These are phyloP conservation scores for Enteromius afrohamiltoni DNA, from an alignment of 2,797 vertebrate species.

Conservation along the genomic window DNA sequence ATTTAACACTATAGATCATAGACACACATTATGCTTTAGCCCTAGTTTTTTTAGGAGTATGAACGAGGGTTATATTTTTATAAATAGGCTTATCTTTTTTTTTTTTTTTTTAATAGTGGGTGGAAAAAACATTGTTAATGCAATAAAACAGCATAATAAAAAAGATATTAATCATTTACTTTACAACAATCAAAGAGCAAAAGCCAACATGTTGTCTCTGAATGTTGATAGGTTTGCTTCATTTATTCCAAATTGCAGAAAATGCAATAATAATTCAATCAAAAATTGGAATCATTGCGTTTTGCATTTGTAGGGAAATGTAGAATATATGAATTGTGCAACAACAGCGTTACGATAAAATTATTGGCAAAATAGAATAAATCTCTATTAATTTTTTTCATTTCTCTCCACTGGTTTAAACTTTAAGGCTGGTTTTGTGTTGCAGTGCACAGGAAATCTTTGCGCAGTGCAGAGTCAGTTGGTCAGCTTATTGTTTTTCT, in stretches of 20 bases:
- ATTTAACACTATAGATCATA: background rate
- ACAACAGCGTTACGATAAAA: background rate
- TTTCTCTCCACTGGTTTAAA: conserved; percentile 8
- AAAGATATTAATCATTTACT: background rate
- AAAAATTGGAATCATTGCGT: background rate
- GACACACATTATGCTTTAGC: background rate
- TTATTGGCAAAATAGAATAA: background rate
- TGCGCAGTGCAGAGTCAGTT: conserved; percentile 34
- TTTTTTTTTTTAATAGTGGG: too few species aligned
- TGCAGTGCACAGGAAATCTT: background rate
- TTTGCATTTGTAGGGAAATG: background rate
- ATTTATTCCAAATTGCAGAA: background rate
- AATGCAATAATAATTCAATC: background rate
- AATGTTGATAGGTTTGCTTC: background rate
- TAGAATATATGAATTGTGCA: background rate
- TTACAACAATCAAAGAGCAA: background rate
- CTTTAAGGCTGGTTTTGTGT: background rate
- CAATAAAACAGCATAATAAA: background rate
- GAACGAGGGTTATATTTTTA: background rate
- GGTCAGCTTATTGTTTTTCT: conserved; percentile 32
- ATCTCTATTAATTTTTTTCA: background rate
- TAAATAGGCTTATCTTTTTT: background rate
- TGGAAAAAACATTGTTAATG: background rate
- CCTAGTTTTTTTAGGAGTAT: background rate
- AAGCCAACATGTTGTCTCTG: background rate